These are phyloP conservation scores for Cylloceria caligata DNA, from an alignment of 2,888 invertebrate genomes.

Conservation along the genomic window DNA sequence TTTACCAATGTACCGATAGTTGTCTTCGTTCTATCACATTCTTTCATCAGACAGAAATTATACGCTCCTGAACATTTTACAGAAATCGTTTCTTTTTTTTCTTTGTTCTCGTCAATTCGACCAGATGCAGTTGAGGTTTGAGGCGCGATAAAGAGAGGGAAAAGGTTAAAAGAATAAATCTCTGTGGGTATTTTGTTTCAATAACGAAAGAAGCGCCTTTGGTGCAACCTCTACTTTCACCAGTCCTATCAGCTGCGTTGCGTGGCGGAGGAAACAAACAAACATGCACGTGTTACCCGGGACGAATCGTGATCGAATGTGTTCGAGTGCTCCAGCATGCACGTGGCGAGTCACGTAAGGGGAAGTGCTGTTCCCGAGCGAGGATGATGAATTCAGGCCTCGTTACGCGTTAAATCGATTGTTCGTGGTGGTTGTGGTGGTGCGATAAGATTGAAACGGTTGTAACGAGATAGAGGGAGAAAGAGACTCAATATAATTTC, in stretches of 20 bases:
- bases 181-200: conserved; percentile 26
- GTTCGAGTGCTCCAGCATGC: conserved; percentile 37
- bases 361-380: conserved; percentile 51
- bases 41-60: conserved; percentile 16
- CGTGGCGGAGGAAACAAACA: conserved; percentile 25
- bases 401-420: conserved; percentile 65
- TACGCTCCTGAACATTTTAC: conserved; percentile 25
- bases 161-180: neutral
- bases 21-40: neutral
- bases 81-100: conserved; percentile 41
- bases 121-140: conserved; percentile 26
- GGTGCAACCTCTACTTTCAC: neutral
- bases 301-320: conserved; percentile 46
- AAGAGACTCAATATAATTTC: conserved; percentile 47
- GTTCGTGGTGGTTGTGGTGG: conserved; percentile 47
- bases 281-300: conserved; percentile 10
- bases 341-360: conserved; percentile 64
- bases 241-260: conserved; percentile 37
- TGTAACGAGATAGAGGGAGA: conserved; percentile 24
- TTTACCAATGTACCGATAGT: neutral
- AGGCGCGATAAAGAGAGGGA: neutral
- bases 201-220: conserved; percentile 1
- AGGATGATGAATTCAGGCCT: conserved; percentile 69
- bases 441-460: conserved; percentile 12
- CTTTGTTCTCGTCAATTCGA: conserved; percentile 24